Conservation (phyloP, 2,797 vertebrate species). For the Platyrinchus mystaceus region DNA sequence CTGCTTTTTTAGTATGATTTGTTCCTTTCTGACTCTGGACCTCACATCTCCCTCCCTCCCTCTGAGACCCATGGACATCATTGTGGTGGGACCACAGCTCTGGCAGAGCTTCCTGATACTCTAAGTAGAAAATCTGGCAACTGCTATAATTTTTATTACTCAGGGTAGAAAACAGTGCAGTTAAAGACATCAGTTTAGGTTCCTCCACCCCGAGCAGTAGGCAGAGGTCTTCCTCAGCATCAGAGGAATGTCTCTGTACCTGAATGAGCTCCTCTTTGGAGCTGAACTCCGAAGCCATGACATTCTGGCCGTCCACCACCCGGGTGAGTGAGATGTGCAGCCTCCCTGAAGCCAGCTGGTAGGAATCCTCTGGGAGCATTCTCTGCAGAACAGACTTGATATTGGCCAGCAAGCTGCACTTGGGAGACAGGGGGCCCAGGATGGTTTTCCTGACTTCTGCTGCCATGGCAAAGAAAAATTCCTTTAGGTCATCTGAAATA, state of each 20-base stretch:
- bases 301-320: slow-evolving; percentile 78
- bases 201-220: neutral
- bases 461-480: slow-evolving; percentile 75
- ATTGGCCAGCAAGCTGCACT: slow-evolving; percentile 76
- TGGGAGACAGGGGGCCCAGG: slow-evolving; percentile 84
- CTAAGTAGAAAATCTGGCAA: neutral
- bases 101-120: neutral
- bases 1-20: neutral
- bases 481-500: slow-evolving; percentile 72
- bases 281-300: slow-evolving; percentile 81
- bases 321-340: slow-evolving; percentile 84
- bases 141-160: neutral
- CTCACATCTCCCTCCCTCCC: neutral
- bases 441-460: slow-evolving; percentile 71
- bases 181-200: neutral
- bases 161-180: neutral
- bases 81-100: neutral
- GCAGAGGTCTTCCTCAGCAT: accelerated
- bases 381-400: slow-evolving; percentile 72
- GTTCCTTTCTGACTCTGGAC: neutral
- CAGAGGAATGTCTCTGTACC: slow-evolving; percentile 50
- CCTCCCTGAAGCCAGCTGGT: slow-evolving; percentile 78
- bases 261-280: slow-evolving; percentile 88
- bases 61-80: neutral
- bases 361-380: slow-evolving; percentile 80